These are phyloP conservation scores for Atethmia centrago DNA, from an alignment of 2,888 invertebrate species.

Conservation along the genomic window DNA sequence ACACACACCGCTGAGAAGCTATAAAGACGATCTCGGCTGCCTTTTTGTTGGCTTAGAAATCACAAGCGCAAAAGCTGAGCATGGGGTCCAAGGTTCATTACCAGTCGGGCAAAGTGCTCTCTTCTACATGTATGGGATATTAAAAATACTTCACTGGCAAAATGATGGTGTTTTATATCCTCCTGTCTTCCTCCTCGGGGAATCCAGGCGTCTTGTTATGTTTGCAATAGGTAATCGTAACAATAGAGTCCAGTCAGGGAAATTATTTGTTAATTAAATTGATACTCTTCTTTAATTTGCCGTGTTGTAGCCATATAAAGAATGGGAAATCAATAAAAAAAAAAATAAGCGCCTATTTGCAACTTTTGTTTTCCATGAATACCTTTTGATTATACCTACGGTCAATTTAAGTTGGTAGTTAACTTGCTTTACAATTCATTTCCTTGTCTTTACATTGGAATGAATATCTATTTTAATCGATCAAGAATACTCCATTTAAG, in stretches of 20 bases:
- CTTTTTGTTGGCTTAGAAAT: too few species aligned
- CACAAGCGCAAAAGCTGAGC: background rate
- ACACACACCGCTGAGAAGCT: too few species aligned
- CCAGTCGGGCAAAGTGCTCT: too few species aligned
- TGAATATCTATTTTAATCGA: background rate
- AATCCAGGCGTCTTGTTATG: background rate
- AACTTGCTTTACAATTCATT: background rate
- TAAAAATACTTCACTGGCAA: background rate
- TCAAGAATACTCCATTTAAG: background rate
- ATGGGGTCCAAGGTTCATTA: background rate
- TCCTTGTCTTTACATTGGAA: background rate
- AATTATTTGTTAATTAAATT: background rate
- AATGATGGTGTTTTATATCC: too few species aligned
- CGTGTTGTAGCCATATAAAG: background rate
- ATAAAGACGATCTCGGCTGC: background rate
- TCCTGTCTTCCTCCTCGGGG: background rate
- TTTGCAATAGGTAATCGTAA: background rate
- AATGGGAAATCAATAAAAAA: too few species aligned
- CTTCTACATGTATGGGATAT: background rate
- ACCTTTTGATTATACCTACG: background rate
- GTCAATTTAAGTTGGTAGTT: background rate
- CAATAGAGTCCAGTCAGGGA: background rate
- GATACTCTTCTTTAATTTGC: background rate
- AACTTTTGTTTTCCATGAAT: too few species aligned
- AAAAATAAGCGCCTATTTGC: too few species aligned